A percentile compares a stretch with the other conserved stretches of the same genome.
phyloP scores from a whole-genome alignment of 2,797 vertebrate species.

The Crocidura indochinensis region DNA sequence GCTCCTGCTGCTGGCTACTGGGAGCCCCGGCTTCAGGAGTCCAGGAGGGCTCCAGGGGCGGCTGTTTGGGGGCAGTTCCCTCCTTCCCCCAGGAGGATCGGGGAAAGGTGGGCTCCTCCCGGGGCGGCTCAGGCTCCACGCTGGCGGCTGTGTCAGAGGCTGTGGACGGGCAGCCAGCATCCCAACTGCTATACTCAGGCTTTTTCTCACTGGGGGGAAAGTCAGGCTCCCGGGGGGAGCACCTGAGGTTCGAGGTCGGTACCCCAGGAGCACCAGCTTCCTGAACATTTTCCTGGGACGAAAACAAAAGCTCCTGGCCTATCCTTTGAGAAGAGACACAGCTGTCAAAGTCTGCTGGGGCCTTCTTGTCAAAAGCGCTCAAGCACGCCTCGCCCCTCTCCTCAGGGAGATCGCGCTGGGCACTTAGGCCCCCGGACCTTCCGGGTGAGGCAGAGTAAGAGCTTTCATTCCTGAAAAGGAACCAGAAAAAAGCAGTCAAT shows the following conservation, averaged over 20 bases:
- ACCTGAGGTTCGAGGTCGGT: constrained; percentile 87
- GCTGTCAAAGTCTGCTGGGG: constrained; percentile 90
- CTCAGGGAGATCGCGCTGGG: constrained; percentile 94
- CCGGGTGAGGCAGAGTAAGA: constrained; percentile 89
- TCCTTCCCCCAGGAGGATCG: constrained; percentile 94
- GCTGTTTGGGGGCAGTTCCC: constrained; percentile 90
- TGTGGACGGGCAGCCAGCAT: constrained; percentile 90
- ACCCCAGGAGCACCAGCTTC: constrained; percentile 90
- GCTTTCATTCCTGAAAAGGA: constrained; percentile 92
- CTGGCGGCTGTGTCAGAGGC: constrained; percentile 86
- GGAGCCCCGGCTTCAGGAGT: constrained; percentile 90
- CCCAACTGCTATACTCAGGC: constrained; percentile 91
- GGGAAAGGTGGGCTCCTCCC: constrained; percentile 90
- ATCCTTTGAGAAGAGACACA: constrained; percentile 90
- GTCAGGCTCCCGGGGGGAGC: constrained; percentile 90
- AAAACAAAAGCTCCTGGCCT: constrained; percentile 89
- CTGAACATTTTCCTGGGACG: constrained; percentile 88
- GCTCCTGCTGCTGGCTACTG: constrained; percentile 92
- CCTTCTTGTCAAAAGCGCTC: constrained; percentile 92
- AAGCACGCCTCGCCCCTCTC: constrained; percentile 93
- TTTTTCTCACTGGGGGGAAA: constrained; percentile 92
- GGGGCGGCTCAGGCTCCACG: constrained; percentile 86
- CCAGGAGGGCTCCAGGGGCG: constrained; percentile 92
- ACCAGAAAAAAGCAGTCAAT: constrained; percentile 84
- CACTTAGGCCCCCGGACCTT: constrained; percentile 87